Conservation (phyloP, 2,797 vertebrate genomes). For the Halcyon badia region DNA sequence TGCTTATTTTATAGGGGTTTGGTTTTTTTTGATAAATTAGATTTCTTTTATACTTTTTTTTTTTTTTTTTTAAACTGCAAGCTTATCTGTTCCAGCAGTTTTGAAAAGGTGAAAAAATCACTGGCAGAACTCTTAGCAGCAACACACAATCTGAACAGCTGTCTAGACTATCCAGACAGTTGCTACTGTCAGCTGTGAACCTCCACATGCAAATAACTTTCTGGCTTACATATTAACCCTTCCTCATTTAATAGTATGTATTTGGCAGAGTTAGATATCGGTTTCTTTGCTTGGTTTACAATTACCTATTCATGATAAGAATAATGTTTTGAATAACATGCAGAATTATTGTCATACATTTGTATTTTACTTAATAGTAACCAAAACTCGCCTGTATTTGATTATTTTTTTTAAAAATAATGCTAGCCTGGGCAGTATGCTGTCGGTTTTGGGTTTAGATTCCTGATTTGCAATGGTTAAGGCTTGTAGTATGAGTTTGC, state of each 20-base stretch:
- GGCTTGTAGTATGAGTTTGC: neutral
- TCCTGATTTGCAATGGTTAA: constrained; percentile 48
- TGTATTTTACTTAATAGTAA: neutral
- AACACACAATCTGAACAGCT: constrained; percentile 80
- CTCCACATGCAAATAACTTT: constrained; percentile 77
- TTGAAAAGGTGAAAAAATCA: constrained; percentile 80
- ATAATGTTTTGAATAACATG: neutral
- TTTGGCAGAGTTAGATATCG: neutral
- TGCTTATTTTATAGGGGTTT: neutral
- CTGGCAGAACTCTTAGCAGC: constrained; percentile 64
- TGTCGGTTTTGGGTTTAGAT: constrained; percentile 32
- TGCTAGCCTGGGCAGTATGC: neutral
- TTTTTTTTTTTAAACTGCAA: neutral
- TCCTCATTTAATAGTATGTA: constrained; percentile 46
- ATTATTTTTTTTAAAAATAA: neutral
- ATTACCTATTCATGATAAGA: neutral
- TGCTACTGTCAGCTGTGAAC: constrained; percentile 84
- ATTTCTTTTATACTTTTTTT: neutral
- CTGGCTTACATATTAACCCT: constrained; percentile 76
- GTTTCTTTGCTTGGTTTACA: neutral
- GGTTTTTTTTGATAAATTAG: neutral
- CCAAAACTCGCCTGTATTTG: neutral
- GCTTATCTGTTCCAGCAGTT: constrained; percentile 68
- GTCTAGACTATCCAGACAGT: constrained; percentile 82
- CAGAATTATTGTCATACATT: neutral